Evolutionary conservation across 1,140 invertebrate species (phyloP).

Genomic region (Eriosoma lanigerum): DNA sequence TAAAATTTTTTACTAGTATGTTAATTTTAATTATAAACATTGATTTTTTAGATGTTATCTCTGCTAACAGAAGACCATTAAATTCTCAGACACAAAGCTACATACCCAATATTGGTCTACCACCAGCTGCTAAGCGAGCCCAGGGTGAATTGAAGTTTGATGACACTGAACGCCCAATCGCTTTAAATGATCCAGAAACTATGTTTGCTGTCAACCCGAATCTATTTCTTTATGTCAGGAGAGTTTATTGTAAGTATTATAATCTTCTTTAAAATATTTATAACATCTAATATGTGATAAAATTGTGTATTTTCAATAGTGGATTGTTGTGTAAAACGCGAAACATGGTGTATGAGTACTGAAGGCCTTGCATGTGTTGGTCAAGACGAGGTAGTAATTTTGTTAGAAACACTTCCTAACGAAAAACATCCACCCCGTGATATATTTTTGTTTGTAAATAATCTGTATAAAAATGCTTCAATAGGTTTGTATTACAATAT

Average conservation of each 20-base stretch:
- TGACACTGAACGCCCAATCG: constrained; percentile 53
- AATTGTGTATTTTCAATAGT: constrained; percentile 62
- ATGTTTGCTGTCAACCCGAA: constrained; percentile 80
- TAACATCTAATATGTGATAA: constrained; percentile 1
- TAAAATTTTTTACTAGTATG: background rate
- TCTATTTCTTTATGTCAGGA: constrained; percentile 75
- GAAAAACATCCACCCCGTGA: constrained; percentile 74
- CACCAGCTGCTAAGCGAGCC: constrained; percentile 53
- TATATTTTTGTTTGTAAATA: constrained; percentile 75
- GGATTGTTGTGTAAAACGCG: constrained; percentile 78
- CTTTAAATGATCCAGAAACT: constrained; percentile 61
- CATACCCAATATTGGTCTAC: constrained; percentile 55
- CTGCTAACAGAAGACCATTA: constrained; percentile 52
- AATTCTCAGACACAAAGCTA: constrained; percentile 55
- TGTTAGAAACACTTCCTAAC: constrained; percentile 73
- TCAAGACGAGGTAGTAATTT: constrained; percentile 81
- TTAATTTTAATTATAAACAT: background rate
- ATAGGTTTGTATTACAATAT: constrained; percentile 63
- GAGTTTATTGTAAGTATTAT: constrained; percentile 57
- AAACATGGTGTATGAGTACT: constrained; percentile 80
- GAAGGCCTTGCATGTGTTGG: constrained; percentile 78
- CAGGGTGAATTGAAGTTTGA: constrained; percentile 54
- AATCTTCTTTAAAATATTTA: background rate
- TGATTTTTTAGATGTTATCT: constrained; percentile 24
- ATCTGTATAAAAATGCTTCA: constrained; percentile 75